These are phyloP conservation scores for Alosa sapidissima DNA, from an alignment of 2,797 vertebrate species.

Conservation along the genomic window DNA sequence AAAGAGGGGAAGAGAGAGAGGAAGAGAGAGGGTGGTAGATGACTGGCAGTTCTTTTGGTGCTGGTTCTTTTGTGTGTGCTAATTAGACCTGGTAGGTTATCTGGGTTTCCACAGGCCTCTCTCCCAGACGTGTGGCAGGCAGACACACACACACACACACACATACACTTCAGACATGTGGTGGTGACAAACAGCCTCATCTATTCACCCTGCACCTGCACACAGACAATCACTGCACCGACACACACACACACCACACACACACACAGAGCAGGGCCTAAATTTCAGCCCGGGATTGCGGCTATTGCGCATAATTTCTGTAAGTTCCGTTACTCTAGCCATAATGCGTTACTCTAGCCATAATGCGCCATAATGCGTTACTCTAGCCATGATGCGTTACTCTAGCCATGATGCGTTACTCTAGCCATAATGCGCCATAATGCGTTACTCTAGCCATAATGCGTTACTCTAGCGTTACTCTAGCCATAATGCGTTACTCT, in stretches of 20 bases:
- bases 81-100: background rate
- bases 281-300: too few relatives aligned
- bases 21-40: background rate
- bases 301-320: too few relatives aligned
- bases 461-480: too few relatives aligned
- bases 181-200: background rate
- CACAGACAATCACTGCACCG: background rate
- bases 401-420: too few relatives aligned
- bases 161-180: background rate
- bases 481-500: too few relatives aligned
- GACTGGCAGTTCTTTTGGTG: background rate
- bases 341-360: too few relatives aligned
- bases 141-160: background rate
- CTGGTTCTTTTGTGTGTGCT: background rate
- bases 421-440: too few relatives aligned
- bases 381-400: too few relatives aligned
- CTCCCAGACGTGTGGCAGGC: background rate
- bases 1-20: background rate
- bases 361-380: too few relatives aligned
- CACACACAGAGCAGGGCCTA: conserved; percentile 11
- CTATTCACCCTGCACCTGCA: background rate
- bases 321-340: too few relatives aligned
- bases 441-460: too few relatives aligned
- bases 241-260: background rate
- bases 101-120: background rate